A percentile compares a stretch with the other conserved stretches of the same genome.
These are phyloP conservation scores for Drosophila persimilis DNA, from an alignment of 1,140 invertebrate genomes.

Conservation along the genomic window DNA sequence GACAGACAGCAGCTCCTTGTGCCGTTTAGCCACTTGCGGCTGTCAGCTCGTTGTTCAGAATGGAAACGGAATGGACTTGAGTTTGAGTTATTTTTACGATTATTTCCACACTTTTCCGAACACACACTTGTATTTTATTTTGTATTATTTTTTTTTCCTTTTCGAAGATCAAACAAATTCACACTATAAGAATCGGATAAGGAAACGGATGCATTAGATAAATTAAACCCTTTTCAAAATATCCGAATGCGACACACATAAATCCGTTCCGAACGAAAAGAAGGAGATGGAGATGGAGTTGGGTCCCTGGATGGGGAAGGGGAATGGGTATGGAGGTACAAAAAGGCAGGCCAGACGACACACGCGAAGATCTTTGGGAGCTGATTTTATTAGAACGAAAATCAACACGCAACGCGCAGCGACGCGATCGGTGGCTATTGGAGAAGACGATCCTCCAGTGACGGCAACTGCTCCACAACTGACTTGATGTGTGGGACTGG, in stretches of 20 bases:
- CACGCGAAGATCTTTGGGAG: slow-evolving; percentile 62
- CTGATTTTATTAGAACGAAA: slow-evolving; percentile 66
- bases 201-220: slow-evolving; percentile 75
- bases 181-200: slow-evolving; percentile 70
- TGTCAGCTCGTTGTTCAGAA: slow-evolving; percentile 68
- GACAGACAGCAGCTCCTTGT: slow-evolving; percentile 60
- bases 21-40: slow-evolving; percentile 58
- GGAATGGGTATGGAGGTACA: too few relatives aligned
- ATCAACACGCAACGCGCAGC: slow-evolving; percentile 50
- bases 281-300: slow-evolving; percentile 6
- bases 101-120: slow-evolving; percentile 55
- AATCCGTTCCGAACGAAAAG: slow-evolving; percentile 16
- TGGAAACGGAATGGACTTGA: slow-evolving; percentile 55
- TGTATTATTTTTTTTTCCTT: slow-evolving; percentile 31
- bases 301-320: background rate
- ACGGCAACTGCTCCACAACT: slow-evolving; percentile 59
- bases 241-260: slow-evolving; percentile 48
- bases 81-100: slow-evolving; percentile 71
- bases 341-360: slow-evolving; percentile 30
- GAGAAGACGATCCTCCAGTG: slow-evolving; percentile 52
- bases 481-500: slow-evolving; percentile 46
- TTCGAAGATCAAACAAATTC: slow-evolving; percentile 67
- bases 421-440: too few relatives aligned
- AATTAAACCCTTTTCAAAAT: slow-evolving; percentile 60
- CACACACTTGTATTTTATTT: slow-evolving; percentile 25